Evolutionary conservation across 1,140 invertebrate species (phyloP).

Genomic region (Drosophila auraria): DNA sequence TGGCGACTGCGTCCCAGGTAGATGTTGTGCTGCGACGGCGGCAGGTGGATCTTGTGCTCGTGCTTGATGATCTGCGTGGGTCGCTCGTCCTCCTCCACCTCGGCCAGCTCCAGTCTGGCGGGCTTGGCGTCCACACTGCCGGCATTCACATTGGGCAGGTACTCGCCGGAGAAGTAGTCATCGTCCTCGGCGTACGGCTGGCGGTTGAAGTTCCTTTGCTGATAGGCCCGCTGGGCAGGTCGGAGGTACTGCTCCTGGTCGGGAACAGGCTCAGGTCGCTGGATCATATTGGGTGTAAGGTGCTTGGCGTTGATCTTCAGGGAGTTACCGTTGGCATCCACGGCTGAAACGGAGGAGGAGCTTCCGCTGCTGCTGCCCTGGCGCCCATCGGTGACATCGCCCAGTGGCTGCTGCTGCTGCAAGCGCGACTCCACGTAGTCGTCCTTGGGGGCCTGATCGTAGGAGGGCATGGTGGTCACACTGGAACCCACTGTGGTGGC

Average conservation of each 20-base stretch:
- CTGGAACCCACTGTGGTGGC: conserved; percentile 69
- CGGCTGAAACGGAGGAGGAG: conserved; percentile 38
- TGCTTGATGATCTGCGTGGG: conserved; percentile 77
- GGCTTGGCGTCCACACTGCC: conserved; percentile 68
- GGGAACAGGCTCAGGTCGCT: conserved; percentile 39
- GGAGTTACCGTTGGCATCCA: conserved; percentile 66
- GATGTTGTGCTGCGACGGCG: conserved; percentile 79
- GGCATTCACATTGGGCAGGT: conserved; percentile 63
- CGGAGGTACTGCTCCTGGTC: conserved; percentile 62
- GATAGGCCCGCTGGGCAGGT: conserved; percentile 46
- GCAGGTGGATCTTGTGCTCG: conserved; percentile 79
- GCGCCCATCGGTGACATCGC: conserved; percentile 55
- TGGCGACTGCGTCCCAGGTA: conserved; percentile 64
- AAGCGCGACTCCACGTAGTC: conserved; percentile 71
- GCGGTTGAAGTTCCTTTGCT: conserved; percentile 56
- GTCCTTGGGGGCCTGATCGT: conserved; percentile 67
- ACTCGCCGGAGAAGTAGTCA: conserved; percentile 74
- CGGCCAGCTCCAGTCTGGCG: conserved; percentile 58
- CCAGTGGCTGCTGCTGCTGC: conserved; percentile 50
- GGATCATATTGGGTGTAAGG: conserved; percentile 57
- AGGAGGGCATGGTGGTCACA: conserved; percentile 75
- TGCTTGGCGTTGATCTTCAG: conserved; percentile 67
- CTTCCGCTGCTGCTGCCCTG: conserved; percentile 5
- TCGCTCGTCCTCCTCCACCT: conserved; percentile 35
- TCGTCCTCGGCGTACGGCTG: conserved; percentile 63